Percentiles rank a stretch among this genome's conserved stretches.
Conservation (phyloP, 2,888 invertebrate genomes). For the Blera fallax region DNA sequence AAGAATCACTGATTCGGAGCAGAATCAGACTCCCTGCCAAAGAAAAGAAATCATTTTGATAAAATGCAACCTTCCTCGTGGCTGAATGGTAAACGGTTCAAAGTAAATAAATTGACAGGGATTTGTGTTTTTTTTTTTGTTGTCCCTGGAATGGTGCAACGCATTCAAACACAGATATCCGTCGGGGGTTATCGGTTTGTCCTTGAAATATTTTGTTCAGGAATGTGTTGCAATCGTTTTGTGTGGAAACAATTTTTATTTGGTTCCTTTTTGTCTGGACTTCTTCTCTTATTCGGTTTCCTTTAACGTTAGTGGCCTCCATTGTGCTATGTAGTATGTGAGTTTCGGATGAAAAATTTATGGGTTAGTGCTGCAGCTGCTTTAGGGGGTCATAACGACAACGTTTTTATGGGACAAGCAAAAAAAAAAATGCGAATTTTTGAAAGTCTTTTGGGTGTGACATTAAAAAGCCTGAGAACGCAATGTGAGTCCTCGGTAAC, state of each 20-base stretch:
- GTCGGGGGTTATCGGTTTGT: constrained; percentile 37
- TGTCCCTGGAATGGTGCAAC: not conserved
- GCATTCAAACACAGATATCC: constrained; percentile 16
- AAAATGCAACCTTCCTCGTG: not conserved
- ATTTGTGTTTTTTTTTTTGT: not conserved
- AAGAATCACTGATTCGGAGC: not conserved
- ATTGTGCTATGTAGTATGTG: not conserved
- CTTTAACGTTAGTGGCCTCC: not conserved
- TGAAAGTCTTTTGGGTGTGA: no score
- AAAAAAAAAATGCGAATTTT: no score
- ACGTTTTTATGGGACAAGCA: no score
- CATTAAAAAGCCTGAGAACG: no score
- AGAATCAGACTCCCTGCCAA: not conserved
- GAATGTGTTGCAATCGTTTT: constrained; percentile 26
- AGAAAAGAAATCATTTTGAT: not conserved
- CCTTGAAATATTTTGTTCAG: constrained; percentile 53
- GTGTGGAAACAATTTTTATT: constrained; percentile 22
- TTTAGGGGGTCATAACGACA: no score
- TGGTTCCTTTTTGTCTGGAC: constrained; percentile 58
- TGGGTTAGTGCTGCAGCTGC: constrained; percentile 24
- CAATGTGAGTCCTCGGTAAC: no score
- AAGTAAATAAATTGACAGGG: constrained; percentile 22
- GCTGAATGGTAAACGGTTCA: not conserved
- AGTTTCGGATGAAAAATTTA: constrained; percentile 35
- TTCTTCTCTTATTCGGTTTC: not conserved